Base-by-base conservation (phyloP, 2,113 vertebrate species). In the Papio anubis region DNA sequence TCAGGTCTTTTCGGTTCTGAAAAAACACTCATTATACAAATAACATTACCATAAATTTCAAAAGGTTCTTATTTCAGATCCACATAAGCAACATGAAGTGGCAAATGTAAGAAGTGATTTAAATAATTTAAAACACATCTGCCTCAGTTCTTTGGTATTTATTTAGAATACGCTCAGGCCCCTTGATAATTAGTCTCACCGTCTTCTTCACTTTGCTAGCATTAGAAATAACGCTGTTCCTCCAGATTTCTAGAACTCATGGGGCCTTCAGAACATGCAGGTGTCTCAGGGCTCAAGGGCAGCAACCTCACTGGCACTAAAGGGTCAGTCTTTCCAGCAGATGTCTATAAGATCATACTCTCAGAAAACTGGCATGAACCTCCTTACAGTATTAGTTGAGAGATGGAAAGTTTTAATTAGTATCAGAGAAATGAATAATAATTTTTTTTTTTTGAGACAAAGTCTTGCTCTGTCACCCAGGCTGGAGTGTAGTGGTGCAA, bases 21-120 rank as follows among this genome's bases (percentile, higher is more conserved):
- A 76, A 45, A 94, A 78, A 85, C 13, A 35, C 3, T 32, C 2
- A 55, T 72, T 82, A 78, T 76, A 78, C 6, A 79, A 91, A 96
- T 2, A 87, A 59, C 11, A n/a, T 72, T 73, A 82, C 30, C 12
- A 18, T 48, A 85, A 45, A 79, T 93, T 81, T 97, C 45, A 86
- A 88, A 79, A 87, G 66, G 55, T 38, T 97, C 48, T 95, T 48
- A 96, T 88, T 92, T 94, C 87, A 94, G 66, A 68, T 61, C 18
- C 75, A 9, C 32, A 32, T 73, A 66, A 88, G 3, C 20, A 88
- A 23, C 50, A 73, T 45, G 38, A 90, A 90, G 20, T 35, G 23
- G 57, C 68, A 35, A 97, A 78, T 7, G 35, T 88, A 88, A 89
- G 10, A 84, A 76, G 7, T 76, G 12, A 90, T 85, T 95, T 94